Evolutionary conservation across 1,140 invertebrate species (phyloP).

Genomic region (Drusus annulatus): DNA sequence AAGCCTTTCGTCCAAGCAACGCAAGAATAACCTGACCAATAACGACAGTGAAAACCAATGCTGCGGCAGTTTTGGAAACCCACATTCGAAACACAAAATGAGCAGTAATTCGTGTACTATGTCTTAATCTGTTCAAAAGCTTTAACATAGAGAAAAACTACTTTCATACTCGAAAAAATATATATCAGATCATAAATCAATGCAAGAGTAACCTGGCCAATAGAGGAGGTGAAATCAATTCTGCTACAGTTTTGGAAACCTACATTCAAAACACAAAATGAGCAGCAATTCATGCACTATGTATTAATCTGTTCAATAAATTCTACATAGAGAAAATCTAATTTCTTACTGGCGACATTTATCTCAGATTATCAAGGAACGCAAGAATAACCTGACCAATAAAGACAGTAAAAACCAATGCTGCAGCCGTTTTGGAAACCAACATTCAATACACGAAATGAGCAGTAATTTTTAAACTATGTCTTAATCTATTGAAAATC

Average conservation of each 20-base stretch:
- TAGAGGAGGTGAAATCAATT: constrained; percentile 50
- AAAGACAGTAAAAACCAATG: too few relatives aligned
- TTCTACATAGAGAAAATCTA: too few relatives aligned
- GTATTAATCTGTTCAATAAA: constrained; percentile 34
- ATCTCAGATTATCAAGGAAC: too few relatives aligned
- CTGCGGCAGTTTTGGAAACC: constrained; percentile 52
- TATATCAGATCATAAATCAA: not conserved
- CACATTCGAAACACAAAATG: constrained; percentile 52
- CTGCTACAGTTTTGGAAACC: constrained; percentile 51
- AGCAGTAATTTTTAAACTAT: too few relatives aligned
- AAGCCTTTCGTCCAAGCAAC: constrained; percentile 4
- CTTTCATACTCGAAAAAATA: too few relatives aligned
- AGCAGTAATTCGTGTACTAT: constrained; percentile 56
- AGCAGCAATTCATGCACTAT: constrained; percentile 55
- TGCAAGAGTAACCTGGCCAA: constrained; percentile 9
- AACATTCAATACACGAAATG: too few relatives aligned
- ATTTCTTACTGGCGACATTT: too few relatives aligned
- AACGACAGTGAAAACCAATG: constrained; percentile 52
- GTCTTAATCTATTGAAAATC: too few relatives aligned
- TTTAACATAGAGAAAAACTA: too few relatives aligned
- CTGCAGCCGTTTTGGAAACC: too few relatives aligned
- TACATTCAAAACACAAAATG: constrained; percentile 51
- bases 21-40: constrained; percentile 15
- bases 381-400: too few relatives aligned
- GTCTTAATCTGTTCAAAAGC: constrained; percentile 36